Base-by-base conservation (phyloP, 2,888 invertebrate species). In the Chelonus formosanus region DNA sequence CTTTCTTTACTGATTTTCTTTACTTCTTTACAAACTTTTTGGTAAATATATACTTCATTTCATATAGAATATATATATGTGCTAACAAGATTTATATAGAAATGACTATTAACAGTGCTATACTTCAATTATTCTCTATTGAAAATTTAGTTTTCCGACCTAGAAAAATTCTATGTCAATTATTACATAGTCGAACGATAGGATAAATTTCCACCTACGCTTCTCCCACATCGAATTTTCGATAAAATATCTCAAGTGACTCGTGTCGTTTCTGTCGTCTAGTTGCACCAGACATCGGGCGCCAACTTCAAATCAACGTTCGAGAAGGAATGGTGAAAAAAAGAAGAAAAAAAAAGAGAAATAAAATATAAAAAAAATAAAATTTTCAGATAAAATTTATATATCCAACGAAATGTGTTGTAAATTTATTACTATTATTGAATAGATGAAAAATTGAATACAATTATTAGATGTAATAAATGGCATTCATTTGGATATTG, bases 301-400 rank as follows among this genome's bases (percentile, higher is more conserved):
- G 65, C 65, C 65, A 65, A 59, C 65, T 65, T 45, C 47, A 65
- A 65, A 65, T 65, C 64, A 65, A 59, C 58, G 65, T 64, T 8
- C 32, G 31, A 52, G 31, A 32, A 32, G 44, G 31, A 43, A 44
- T 32, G 20, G 53, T 5, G 53, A 43, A 40, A 40, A 57, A 57
- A 57, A 5, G 40, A 58, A 56, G 44, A 5, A 31, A 6, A 6
- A 57, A 36, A 47, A 55, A 58, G 32, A 59, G 35, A 60, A 48
- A 47, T 45, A 31, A 52, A 61, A 50, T 5, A 4, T 8, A 40
- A 43, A 32, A 36, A 43, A 43, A 50, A 36, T 31, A 20, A 44
- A 45, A 47, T 44, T 58, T 58, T 4, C 40, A 6, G 3, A 8
- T 0, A 32, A 54, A 54, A 36, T 31, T 54, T 54, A 54, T n/a